Percentiles rank a stretch among this genome's conserved stretches.
phyloP scores from a whole-genome alignment of 2,888 invertebrate species.

The Callinectes sapidus region DNA sequence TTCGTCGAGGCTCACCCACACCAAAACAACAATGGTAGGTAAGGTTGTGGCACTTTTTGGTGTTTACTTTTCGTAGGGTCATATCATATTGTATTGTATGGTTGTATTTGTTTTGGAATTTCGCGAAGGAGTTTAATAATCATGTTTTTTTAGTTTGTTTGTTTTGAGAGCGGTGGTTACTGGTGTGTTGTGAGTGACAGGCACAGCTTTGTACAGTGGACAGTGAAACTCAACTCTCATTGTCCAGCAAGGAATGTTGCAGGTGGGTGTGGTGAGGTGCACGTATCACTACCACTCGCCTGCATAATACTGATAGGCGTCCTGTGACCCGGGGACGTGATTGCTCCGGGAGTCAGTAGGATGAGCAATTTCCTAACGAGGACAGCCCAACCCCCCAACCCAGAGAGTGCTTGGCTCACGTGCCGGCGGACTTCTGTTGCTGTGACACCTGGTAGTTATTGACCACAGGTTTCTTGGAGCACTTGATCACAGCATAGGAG shows the following conservation, averaged over 20 bases:
- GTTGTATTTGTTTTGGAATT: not conserved
- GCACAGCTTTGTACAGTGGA: not conserved
- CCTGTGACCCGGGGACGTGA: not conserved
- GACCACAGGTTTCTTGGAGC: conserved; percentile 64
- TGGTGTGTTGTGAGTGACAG: not conserved
- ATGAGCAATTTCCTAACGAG: not conserved
- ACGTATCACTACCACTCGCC: not conserved
- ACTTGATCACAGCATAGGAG: conserved; percentile 67
- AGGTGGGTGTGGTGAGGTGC: not conserved
- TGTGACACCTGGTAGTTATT: conserved; percentile 70
- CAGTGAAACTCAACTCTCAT: not conserved
- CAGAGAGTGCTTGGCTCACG: not conserved
- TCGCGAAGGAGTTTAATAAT: not conserved
- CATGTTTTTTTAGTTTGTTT: not conserved
- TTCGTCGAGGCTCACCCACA: not conserved
- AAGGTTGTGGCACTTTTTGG: not conserved
- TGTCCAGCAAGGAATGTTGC: conserved; percentile 7
- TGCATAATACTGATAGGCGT: conserved; percentile 19
- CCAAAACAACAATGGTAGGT: not conserved
- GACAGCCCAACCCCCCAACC: not conserved
- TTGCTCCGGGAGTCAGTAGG: not conserved
- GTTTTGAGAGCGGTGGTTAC: not conserved
- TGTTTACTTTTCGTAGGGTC: not conserved
- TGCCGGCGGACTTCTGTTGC: conserved; percentile 45
- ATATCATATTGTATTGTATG: not conserved